Conservation (phyloP, 1,140 invertebrate species). For the Pachyrhynchus sulphureomaculatus region DNA sequence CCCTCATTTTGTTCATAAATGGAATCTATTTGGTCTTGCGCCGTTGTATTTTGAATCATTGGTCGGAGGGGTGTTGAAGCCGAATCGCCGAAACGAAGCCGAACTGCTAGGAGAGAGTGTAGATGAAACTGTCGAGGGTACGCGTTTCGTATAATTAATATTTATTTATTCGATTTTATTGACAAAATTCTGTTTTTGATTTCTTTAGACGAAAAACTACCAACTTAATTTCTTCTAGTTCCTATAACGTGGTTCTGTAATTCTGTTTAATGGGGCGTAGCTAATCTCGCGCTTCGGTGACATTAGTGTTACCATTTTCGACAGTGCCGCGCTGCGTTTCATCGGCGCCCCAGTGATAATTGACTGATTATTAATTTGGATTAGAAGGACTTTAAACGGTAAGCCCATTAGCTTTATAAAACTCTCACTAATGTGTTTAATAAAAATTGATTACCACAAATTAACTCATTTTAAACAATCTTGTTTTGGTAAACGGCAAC, state of each 20-base stretch:
- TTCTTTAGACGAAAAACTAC: not conserved
- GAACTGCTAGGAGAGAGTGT: constrained; percentile 21
- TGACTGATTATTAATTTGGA: constrained; percentile 15
- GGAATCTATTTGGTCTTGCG: constrained; percentile 18
- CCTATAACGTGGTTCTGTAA: not conserved
- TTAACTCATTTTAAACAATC: not conserved
- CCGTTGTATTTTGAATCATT: not conserved
- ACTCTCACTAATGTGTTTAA: too few relatives aligned
- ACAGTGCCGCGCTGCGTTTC: constrained; percentile 6
- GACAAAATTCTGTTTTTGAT: not conserved
- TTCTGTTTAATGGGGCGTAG: constrained; percentile 44
- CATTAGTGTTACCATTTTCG: constrained; percentile 36
- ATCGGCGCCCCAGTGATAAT: constrained; percentile 7
- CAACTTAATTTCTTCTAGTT: not conserved
- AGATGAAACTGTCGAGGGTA: constrained; percentile 36
- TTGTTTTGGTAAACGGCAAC: constrained; percentile 9
- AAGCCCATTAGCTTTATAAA: constrained; percentile 4
- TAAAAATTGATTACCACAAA: too few relatives aligned
- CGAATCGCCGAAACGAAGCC: not conserved
- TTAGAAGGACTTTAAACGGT: constrained; percentile 25
- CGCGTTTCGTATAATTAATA: constrained; percentile 30
- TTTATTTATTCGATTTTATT: constrained; percentile 27
- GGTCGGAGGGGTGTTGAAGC: not conserved
- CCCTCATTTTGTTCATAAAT: constrained; percentile 3
- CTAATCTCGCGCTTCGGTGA: constrained; percentile 36